Conservation (phyloP, 1,140 invertebrate genomes). For the Psix sp. region DNA sequence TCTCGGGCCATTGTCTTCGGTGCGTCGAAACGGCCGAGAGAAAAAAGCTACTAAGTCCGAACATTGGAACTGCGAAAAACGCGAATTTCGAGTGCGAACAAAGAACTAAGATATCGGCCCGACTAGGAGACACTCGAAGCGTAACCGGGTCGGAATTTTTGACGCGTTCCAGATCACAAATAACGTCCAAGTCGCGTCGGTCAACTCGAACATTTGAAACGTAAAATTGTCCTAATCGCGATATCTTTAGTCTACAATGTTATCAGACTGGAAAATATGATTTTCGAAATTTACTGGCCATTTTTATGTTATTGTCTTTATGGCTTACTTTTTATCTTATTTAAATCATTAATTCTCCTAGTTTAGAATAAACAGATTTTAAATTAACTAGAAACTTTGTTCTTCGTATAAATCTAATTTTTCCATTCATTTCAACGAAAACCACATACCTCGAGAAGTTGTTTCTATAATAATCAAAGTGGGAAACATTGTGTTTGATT, state of each 20-base stretch:
- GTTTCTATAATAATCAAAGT: too few species aligned
- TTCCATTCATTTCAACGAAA: too few species aligned
- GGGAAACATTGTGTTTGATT: too few species aligned
- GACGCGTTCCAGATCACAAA: constrained; percentile 54
- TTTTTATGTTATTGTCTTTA: not conserved
- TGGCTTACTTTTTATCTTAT: not conserved
- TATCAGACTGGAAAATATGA: constrained; percentile 50
- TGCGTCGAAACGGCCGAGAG: constrained; percentile 11
- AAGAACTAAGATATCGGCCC: constrained; percentile 31
- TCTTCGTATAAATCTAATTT: too few species aligned
- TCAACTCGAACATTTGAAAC: constrained; percentile 49
- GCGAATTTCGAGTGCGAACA: constrained; percentile 22
- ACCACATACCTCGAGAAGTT: too few species aligned
- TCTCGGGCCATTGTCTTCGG: constrained; percentile 26
- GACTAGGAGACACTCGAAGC: constrained; percentile 58
- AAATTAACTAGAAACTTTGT: too few species aligned
- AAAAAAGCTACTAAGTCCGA: not conserved
- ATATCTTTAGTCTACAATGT: constrained; percentile 27
- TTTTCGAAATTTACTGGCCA: constrained; percentile 13
- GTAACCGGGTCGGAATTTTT: constrained; percentile 61
- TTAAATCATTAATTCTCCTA: too few species aligned
- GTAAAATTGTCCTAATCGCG: constrained; percentile 32
- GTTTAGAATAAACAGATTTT: too few species aligned
- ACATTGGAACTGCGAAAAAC: not conserved
- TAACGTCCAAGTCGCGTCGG: constrained; percentile 22